Conservation (phyloP, 2,113 vertebrate species). For the Oxygymnocypris stewartii region DNA sequence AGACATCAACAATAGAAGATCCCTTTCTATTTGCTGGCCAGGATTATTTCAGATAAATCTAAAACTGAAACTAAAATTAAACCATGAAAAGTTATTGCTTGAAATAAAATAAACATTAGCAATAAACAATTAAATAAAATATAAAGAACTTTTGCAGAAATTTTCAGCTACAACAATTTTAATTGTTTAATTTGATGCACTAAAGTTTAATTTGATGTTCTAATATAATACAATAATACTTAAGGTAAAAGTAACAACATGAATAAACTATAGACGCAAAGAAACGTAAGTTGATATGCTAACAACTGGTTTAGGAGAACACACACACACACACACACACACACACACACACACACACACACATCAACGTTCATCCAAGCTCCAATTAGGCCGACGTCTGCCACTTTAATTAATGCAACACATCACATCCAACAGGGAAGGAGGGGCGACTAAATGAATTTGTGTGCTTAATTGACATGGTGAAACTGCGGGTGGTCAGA, state of each 20-base stretch:
- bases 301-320: background rate
- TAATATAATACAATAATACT: background rate
- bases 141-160: too few species aligned
- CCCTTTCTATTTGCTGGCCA: background rate
- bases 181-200: background rate
- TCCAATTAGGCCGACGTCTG: constrained; percentile 59
- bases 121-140: too few species aligned
- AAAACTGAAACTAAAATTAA: background rate
- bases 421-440: constrained; percentile 24
- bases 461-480: constrained; percentile 62
- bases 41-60: background rate
- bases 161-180: too few species aligned
- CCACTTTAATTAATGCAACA: constrained; percentile 60
- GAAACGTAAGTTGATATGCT: background rate
- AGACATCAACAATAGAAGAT: background rate
- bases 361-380: constrained; percentile 51
- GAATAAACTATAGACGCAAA: background rate
- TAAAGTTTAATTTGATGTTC: too few species aligned
- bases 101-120: background rate
- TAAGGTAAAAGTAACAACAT: background rate
- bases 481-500: constrained; percentile 49
- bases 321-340: too few species aligned
- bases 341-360: constrained; percentile 11
- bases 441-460: constrained; percentile 52
- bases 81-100: background rate